Evolutionary conservation across 1,140 invertebrate species (phyloP).

Genomic region (Atta cephalotes): DNA sequence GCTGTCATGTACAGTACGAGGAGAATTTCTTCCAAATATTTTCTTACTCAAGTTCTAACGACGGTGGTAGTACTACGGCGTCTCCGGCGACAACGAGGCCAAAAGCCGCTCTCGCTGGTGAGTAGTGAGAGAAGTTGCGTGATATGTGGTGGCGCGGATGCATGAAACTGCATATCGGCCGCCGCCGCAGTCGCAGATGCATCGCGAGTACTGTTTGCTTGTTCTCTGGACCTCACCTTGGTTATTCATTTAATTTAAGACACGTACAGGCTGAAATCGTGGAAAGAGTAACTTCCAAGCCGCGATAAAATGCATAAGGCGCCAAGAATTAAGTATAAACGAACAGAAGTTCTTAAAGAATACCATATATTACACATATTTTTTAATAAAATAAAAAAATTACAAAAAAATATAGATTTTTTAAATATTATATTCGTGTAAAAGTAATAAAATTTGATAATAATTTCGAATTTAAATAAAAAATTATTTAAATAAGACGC

Average conservation of each 20-base stretch:
- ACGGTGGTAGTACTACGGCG: background rate
- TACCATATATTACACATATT: too few species aligned
- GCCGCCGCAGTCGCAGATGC: constrained; percentile 52
- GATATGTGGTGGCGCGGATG: constrained; percentile 78
- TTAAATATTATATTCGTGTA: too few species aligned
- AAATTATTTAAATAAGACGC: too few species aligned
- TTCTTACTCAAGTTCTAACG: constrained; percentile 19
- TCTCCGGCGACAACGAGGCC: constrained; percentile 9
- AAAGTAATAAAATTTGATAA: too few species aligned
- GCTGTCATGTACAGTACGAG: background rate
- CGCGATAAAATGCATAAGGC: constrained; percentile 47
- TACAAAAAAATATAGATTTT: too few species aligned
- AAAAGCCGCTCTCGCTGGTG: constrained; percentile 57
- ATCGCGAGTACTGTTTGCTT: constrained; percentile 32
- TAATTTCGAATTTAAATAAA: too few species aligned
- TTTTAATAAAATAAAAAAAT: too few species aligned
- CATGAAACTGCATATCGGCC: constrained; percentile 76
- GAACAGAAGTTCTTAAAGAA: background rate
- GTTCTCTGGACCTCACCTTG: background rate
- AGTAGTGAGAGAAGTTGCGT: constrained; percentile 79
- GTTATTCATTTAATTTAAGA: constrained; percentile 51
- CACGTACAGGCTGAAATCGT: constrained; percentile 23
- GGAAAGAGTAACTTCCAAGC: constrained; percentile 31
- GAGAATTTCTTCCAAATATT: background rate
- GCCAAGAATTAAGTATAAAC: constrained; percentile 17